phyloP scores from a whole-genome alignment of 2,113 vertebrate genomes.

The mouse (Mus musculus) region GRCm39 chr1:103939501-103940000 shows the following conservation, averaged over 20 bases:
- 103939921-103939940: neutral
- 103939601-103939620: neutral
- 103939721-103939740: neutral
- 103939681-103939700: neutral
- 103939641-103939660: neutral
- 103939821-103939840: neutral
- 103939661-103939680: neutral
- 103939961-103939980: neutral
- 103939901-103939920: no score
- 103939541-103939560: neutral
- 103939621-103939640: neutral
- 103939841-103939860: neutral
- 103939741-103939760: neutral
- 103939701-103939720: neutral
- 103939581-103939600: neutral
- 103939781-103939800: neutral
- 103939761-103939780: neutral
- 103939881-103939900: neutral
- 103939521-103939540: neutral
- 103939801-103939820: neutral
- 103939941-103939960: neutral
- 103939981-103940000: neutral
- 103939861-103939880: neutral
- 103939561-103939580: neutral
- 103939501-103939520: neutral